A percentile compares a stretch with the other conserved stretches of the same genome.
phyloP scores from a whole-genome alignment of 2,113 vertebrate species.

The Campylomormyrus numenius region DNA sequence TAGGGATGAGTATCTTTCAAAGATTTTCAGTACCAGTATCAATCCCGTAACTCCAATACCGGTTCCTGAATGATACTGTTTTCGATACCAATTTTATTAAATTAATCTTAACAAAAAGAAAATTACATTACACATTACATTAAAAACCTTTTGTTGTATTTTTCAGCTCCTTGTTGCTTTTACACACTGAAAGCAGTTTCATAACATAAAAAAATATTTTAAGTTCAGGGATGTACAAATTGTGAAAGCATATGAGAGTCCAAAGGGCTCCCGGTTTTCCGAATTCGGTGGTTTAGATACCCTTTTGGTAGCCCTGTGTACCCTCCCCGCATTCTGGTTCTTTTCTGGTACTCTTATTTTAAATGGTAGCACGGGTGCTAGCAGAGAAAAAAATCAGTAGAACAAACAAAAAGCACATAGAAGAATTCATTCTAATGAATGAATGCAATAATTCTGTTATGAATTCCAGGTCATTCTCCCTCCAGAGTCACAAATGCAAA shows the following conservation, averaged over 20 bases:
- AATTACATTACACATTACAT: too few species aligned
- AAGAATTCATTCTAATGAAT: background rate
- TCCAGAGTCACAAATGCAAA: background rate
- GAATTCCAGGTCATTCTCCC: background rate
- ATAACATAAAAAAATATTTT: background rate
- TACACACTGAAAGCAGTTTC: background rate
- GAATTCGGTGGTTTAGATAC: background rate
- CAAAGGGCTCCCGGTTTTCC: background rate
- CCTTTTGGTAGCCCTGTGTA: background rate
- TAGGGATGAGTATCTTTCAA: background rate
- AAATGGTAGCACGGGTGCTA: background rate
- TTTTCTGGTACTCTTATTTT: background rate
- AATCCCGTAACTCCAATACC: background rate
- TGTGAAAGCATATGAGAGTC: background rate
- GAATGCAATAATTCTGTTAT: background rate
- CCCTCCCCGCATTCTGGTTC: background rate
- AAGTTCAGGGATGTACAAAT: background rate
- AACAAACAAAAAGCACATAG: background rate
- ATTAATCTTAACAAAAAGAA: background rate
- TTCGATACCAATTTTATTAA: background rate
- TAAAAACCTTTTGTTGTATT: too few species aligned
- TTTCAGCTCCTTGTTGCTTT: background rate
- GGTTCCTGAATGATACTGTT: background rate
- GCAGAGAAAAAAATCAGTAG: background rate
- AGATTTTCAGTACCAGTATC: background rate